Conservation (phyloP, 2,888 invertebrate species). For the Sphinx pinastri region DNA sequence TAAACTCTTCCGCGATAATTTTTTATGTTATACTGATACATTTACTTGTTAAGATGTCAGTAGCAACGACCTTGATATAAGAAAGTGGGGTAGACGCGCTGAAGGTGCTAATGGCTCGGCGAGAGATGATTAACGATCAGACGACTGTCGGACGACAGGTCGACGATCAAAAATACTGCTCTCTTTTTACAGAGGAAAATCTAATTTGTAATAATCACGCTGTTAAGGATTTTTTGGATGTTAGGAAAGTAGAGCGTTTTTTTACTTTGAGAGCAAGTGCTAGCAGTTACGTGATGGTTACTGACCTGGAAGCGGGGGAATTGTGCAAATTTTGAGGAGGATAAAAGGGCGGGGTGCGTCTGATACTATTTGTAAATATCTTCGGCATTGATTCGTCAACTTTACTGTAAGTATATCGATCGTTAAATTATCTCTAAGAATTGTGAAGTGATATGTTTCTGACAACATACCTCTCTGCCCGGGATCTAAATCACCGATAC, state of each 20-base stretch:
- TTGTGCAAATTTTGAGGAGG: too few species aligned
- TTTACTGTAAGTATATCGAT: too few species aligned
- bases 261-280: not conserved
- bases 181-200: not conserved
- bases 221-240: not conserved
- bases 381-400: too few species aligned
- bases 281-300: too few species aligned
- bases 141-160: not conserved
- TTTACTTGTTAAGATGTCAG: not conserved
- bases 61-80: not conserved
- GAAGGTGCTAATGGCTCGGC: constrained; percentile 5
- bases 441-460: too few species aligned
- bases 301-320: too few species aligned
- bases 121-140: constrained; percentile 14
- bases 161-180: constrained; percentile 7
- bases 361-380: too few species aligned
- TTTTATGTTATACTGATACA: not conserved
- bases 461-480: too few species aligned
- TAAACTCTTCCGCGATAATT: too few species aligned
- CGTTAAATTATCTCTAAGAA: too few species aligned
- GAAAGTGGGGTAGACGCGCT: not conserved
- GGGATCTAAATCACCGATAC: too few species aligned
- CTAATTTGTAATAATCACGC: constrained; percentile 1
- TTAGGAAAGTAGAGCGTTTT: not conserved
- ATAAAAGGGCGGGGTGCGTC: too few species aligned